phyloP scores from a whole-genome alignment of 2,797 vertebrate species.

The Darevskia nairensis region DNA sequence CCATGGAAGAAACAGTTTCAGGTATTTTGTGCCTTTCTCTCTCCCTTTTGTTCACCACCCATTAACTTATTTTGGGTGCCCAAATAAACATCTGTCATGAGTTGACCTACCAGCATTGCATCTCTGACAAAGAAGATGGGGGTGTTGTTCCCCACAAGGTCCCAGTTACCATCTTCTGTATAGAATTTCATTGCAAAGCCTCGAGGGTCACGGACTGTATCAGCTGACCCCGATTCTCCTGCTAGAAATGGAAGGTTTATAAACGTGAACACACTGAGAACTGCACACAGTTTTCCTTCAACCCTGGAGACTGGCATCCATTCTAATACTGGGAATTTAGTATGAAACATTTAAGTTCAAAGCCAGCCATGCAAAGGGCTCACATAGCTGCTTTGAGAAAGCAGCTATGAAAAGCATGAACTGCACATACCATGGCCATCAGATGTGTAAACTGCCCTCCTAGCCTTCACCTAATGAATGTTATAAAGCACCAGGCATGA shows the following conservation, averaged over 20 bases:
- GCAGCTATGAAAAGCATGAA: no score
- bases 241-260: conserved; percentile 74
- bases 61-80: not conserved
- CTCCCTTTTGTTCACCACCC: not conserved
- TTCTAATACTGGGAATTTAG: not conserved
- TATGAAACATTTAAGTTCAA: no score
- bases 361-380: no score
- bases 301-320: not conserved
- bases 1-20: not conserved
- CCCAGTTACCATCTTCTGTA: conserved; percentile 97
- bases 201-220: conserved; percentile 94
- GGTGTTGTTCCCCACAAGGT: conserved; percentile 96
- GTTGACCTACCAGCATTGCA: conserved; percentile 87
- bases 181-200: conserved; percentile 98
- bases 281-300: not conserved
- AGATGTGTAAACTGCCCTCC: not conserved
- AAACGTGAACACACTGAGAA: not conserved
- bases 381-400: no score
- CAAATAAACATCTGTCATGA: not conserved
- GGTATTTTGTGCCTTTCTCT: not conserved
- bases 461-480: not conserved
- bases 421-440: not conserved
- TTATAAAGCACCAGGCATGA: not conserved
- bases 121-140: conserved; percentile 97
- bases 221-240: conserved; percentile 93